Percentiles rank a stretch among this genome's conserved stretches.
Evolutionary conservation across 2,888 invertebrate species (phyloP).

Genomic region (Tillus elongatus): DNA sequence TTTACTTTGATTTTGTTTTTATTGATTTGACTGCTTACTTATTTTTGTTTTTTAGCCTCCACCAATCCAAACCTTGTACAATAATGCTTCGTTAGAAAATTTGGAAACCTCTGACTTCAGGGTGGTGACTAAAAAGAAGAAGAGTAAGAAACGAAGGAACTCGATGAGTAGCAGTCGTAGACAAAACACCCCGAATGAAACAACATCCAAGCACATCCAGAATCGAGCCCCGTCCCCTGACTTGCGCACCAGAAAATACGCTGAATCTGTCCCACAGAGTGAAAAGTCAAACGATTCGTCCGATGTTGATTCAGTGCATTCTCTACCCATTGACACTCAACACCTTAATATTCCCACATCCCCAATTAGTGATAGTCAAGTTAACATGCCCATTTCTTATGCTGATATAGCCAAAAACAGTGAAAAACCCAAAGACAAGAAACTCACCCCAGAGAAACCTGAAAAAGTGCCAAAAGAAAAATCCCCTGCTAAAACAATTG

Average conservation of each 20-base stretch:
- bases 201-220: neutral
- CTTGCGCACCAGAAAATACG: constrained; percentile 53
- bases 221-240: constrained; percentile 24
- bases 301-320: constrained; percentile 77
- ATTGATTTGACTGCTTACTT: constrained; percentile 4
- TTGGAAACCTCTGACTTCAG: constrained; percentile 65
- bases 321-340: constrained; percentile 55
- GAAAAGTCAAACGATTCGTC: constrained; percentile 77
- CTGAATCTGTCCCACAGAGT: constrained; percentile 69
- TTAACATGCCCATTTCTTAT: constrained; percentile 50
- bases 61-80: constrained; percentile 31
- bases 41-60: constrained; percentile 21
- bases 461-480: constrained; percentile 19
- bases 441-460: constrained; percentile 13
- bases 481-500: neutral
- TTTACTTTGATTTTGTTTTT: too few species aligned
- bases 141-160: constrained; percentile 61
- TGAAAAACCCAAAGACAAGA: constrained; percentile 30
- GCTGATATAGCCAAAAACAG: constrained; percentile 68
- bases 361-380: constrained; percentile 10
- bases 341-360: constrained; percentile 19
- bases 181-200: constrained; percentile 15
- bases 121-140: constrained; percentile 73
- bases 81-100: constrained; percentile 36
- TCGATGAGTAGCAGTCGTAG: constrained; percentile 39